Evolutionary conservation across 1,140 invertebrate genomes (phyloP), one percentile per base, ranked within the genome.

Genomic region (Trichogramma pretiosum): DNA sequence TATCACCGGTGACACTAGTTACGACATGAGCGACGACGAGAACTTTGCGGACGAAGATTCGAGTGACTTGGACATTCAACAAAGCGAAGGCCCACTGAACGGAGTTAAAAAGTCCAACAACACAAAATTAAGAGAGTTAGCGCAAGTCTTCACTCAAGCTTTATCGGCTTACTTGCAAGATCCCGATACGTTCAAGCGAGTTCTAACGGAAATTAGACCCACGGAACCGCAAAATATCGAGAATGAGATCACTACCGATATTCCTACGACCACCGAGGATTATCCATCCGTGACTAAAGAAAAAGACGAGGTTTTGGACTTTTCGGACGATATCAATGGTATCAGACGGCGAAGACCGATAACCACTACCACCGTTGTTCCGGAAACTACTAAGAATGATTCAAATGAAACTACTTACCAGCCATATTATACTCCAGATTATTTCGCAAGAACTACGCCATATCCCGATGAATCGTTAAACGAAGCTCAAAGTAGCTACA

Each of bases 141-240:
- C 86, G 2, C 82, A 86, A 67, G 83, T 89, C 1, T 89, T 89
- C 58, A 87, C 85, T 1, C 80, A 85, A 55, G 86, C 85, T 0
- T 62, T 89, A 5, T 85, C 84, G 1, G 84, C 83, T 4, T 89
- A 89, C 59, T 67, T 89, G 4, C 81, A 88, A 60, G 83, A 89
- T 67, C 87, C 87, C 1, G 77, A 81, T 13, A 81, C 79, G 32
- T 89, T 89, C 53, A 80, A 83, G 51, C 82, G 80, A 55, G 80
- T 83, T 13, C 60, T 89, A 19, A 77, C 80, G 26, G 78, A 85
- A 55, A 82, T 87, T 3, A 72, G 85, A 59, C 87, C 87, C 0
- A 88, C 85, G 0, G 83, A 85, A 61, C 85, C 86, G 2, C 70
- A 81, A 7, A 67, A 67, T 46, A 58, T 53, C 16, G 51, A 62